Evolutionary conservation across 2,797 vertebrate species (phyloP), one percentile per base, ranked within the genome.

Genomic region (Ammospiza maritima): DNA sequence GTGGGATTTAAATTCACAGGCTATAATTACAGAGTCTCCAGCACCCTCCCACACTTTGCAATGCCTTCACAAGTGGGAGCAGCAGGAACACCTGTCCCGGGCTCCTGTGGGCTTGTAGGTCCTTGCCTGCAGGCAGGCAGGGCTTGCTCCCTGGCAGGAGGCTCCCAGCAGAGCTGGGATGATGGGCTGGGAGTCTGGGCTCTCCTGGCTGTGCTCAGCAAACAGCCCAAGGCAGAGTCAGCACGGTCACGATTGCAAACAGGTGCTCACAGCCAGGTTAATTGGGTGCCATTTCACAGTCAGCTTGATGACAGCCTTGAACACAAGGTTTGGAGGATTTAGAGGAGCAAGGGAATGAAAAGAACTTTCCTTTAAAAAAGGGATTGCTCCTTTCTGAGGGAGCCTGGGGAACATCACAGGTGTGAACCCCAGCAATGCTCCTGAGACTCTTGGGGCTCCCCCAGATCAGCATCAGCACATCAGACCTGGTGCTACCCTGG

Each of bases 31-130:
- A 65, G 72, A 73, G 77, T 76, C 90, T 90, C 91, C 62, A 0
- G 77, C 86, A 89, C 88, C 90, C 89, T 94, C 94, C 93, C 83
- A 88, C 91, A 72, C 96, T 90, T 62, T 1, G 81, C 90, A 87
- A 85, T 72, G 85, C 91, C 91, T 96, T 73, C 85, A 18, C 25
- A 51, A 65, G 70, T 9, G 18, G 64, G 36, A 89, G 88, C 83
- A 88, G 91, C 76, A 60, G 66, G 78, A 92, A 61, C 92, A 91
- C 91, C 93, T 96, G 90, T 77, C 92, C 79, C 0, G 6, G 36
- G 10, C 81, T 90, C 83, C 89, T 14, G 50, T 42, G 81, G 79
- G 64, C 90, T 81, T 77, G 70, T 8, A 54, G 53, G 64, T 51
- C 95, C 91, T 60, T 80, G 84, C 57, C 79, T 40, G 0, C 34